These are phyloP conservation scores for Hexactinellida sp. DNA, from an alignment of 37 sponge, comb jelly and placozoan species.

Conservation along the genomic window DNA sequence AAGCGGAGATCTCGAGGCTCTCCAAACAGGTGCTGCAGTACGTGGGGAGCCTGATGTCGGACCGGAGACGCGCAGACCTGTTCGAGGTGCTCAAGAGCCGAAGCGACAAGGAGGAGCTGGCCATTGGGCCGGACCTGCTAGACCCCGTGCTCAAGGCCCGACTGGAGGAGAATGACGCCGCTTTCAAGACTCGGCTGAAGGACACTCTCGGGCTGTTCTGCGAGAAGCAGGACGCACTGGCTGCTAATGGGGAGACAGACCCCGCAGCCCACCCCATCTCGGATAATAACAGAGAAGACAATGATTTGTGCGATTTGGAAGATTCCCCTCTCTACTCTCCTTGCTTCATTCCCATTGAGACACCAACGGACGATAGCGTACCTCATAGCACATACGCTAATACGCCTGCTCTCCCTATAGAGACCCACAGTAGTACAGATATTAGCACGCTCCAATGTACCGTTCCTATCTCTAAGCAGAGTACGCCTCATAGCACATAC, in stretches of 20 bases:
- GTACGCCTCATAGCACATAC: too few species aligned
- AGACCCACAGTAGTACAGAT: too few species aligned
- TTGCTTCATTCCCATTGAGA: not conserved
- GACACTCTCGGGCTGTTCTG: not conserved
- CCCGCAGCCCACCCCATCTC: not conserved
- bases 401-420: too few species aligned
- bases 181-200: not conserved
- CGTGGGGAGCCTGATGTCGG: not conserved
- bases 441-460: too few species aligned
- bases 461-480: too few species aligned
- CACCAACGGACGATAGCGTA: too few species aligned
- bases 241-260: not conserved
- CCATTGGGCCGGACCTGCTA: not conserved
- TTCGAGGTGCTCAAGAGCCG: not conserved
- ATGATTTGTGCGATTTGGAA: not conserved
- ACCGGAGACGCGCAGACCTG: not conserved
- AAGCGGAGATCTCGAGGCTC: not conserved
- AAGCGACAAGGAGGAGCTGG: not conserved
- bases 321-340: not conserved
- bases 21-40: slow-evolving; percentile 1
- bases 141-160: slow-evolving; percentile 4
- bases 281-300: not conserved
- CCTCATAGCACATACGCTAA: too few species aligned
- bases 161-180: not conserved
- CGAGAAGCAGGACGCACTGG: not conserved